Evolutionary conservation across 2,113 vertebrate genomes (phyloP).

Genomic region (Corythaixoides concolor): DNA sequence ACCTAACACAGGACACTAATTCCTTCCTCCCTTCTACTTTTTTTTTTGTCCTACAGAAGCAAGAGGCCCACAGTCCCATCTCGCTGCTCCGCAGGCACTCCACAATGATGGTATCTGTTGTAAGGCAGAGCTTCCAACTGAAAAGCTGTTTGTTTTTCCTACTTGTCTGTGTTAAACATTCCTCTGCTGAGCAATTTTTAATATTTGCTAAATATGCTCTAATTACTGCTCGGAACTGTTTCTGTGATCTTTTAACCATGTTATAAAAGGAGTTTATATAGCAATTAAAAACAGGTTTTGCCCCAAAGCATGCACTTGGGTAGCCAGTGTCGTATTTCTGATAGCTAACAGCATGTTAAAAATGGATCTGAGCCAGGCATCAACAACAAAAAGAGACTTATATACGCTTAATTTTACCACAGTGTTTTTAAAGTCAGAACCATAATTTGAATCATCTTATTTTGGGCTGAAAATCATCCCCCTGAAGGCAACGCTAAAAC

Average conservation of each 20-base stretch:
- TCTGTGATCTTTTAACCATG: slow-evolving; percentile 32
- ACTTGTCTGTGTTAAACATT: background rate
- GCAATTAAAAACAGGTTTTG: slow-evolving; percentile 49
- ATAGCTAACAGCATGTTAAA: slow-evolving; percentile 7
- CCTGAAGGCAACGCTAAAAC: background rate
- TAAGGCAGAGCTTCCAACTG: background rate
- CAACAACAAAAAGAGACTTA: background rate
- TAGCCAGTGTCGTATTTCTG: slow-evolving; percentile 4
- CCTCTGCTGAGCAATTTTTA: background rate
- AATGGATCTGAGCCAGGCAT: slow-evolving; percentile 18
- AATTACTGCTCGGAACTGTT: background rate
- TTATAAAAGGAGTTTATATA: slow-evolving; percentile 32
- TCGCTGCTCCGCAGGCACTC: background rate
- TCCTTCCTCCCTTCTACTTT: background rate
- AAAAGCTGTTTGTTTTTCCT: slow-evolving; percentile 18
- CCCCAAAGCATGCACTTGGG: background rate
- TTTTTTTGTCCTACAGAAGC: background rate
- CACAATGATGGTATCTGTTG: background rate
- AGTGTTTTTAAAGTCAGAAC: background rate
- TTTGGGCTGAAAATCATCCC: background rate
- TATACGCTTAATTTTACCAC: background rate
- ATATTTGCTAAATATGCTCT: slow-evolving; percentile 48
- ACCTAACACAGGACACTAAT: background rate
- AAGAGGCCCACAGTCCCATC: background rate
- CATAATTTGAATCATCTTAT: background rate